Conservation (phyloP, 2,113 vertebrate genomes). For the Nerophis ophidion region DNA sequence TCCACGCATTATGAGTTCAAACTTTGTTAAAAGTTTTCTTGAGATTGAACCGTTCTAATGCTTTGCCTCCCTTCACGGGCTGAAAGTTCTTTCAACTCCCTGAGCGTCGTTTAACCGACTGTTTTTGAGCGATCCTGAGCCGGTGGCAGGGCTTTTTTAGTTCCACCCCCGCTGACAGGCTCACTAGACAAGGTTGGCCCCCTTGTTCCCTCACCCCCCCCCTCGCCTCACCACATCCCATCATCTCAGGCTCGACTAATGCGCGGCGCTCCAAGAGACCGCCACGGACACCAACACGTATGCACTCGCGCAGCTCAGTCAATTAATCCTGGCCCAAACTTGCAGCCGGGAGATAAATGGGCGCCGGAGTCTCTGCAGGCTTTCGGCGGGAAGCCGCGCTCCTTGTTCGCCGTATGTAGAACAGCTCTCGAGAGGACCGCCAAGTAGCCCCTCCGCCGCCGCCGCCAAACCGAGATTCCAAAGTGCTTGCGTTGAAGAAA, state of each 20-base stretch:
- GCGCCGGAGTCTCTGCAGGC: slow-evolving; percentile 58
- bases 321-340: slow-evolving; percentile 65
- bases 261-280: slow-evolving; percentile 50
- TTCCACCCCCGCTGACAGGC: slow-evolving; percentile 30
- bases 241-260: slow-evolving; percentile 54
- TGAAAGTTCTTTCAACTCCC: too few species aligned
- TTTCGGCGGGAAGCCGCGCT: slow-evolving; percentile 49
- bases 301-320: slow-evolving; percentile 40
- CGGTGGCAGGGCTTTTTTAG: slow-evolving; percentile 41
- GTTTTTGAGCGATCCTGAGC: slow-evolving; percentile 34
- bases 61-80: too few species aligned
- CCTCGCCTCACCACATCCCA: slow-evolving; percentile 40
- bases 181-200: slow-evolving; percentile 30
- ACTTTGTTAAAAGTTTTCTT: too few species aligned
- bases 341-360: slow-evolving; percentile 65
- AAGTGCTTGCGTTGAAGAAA: slow-evolving; percentile 13
- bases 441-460: slow-evolving; percentile 31
- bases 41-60: too few species aligned
- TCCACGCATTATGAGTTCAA: too few species aligned
- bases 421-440: slow-evolving; percentile 57
- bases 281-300: slow-evolving; percentile 7
- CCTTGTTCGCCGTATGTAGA: slow-evolving; percentile 61
- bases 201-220: slow-evolving; percentile 1
- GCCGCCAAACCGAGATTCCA: slow-evolving; percentile 22
- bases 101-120: slow-evolving; percentile 22